These are phyloP conservation scores for Rhabdornis inornatus DNA, from an alignment of 2,113 vertebrate genomes.

Conservation along the genomic window DNA sequence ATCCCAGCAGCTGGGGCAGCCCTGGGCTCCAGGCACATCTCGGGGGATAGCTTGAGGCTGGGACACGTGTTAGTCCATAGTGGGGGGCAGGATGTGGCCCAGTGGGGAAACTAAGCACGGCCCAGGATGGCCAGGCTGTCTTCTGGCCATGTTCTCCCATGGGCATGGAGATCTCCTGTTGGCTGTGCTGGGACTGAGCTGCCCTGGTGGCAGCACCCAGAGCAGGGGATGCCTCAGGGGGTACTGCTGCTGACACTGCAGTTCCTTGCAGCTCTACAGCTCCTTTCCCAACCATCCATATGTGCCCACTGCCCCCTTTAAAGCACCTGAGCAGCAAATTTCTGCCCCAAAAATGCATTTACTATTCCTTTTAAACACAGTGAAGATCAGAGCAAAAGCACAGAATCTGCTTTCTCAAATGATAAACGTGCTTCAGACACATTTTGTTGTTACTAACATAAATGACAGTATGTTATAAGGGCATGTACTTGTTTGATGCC, in stretches of 20 bases:
- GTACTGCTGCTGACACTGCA: neutral
- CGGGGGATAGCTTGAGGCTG: neutral
- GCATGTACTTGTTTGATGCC: neutral
- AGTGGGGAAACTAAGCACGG: fast-evolving
- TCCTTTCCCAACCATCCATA: neutral
- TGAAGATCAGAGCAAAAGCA: neutral
- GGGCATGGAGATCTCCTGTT: fast-evolving
- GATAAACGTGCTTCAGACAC: neutral
- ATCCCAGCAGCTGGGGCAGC: neutral
- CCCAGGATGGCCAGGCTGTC: neutral
- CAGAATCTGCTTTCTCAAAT: neutral
- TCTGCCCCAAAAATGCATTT: neutral
- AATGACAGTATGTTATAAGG: neutral
- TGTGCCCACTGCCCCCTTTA: neutral
- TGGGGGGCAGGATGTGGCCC: neutral
- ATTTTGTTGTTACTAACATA: neutral
- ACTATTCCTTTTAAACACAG: neutral
- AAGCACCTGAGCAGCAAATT: neutral
- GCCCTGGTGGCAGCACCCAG: neutral
- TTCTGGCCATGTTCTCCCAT: neutral
- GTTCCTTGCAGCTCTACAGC: neutral
- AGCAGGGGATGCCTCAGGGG: neutral
- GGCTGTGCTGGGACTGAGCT: neutral
- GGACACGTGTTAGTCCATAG: neutral
- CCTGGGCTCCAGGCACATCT: neutral